Percentiles rank a stretch among this genome's conserved stretches.
Conservation (phyloP, 2,888 invertebrate genomes). For the Ormyrus thymus region DNA sequence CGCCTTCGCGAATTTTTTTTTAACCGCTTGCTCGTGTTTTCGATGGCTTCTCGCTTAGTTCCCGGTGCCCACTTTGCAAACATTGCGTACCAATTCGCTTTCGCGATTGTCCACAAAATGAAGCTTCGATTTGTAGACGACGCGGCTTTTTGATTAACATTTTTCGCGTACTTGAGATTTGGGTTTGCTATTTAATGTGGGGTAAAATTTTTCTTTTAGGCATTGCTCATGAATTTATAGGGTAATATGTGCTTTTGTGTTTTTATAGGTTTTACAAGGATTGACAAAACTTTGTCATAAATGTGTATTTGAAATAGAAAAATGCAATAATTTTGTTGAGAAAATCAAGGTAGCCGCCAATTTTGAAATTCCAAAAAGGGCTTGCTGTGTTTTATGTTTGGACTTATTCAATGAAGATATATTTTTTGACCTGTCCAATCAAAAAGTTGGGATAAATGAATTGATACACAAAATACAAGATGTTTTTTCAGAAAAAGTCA, state of each 20-base stretch:
- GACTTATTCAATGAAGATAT: conserved; percentile 57
- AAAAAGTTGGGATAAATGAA: conserved; percentile 59
- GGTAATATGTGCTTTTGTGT: background rate
- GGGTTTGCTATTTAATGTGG: background rate
- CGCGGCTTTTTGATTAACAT: background rate
- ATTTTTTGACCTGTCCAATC: conserved; percentile 64
- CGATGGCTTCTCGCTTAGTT: no score
- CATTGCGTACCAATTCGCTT: background rate
- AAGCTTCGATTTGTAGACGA: background rate
- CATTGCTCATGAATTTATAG: no score
- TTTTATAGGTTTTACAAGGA: conserved; percentile 56
- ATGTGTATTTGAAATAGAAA: conserved; percentile 70
- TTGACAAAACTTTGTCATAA: conserved; percentile 69
- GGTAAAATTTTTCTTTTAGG: no score
- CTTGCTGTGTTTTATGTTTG: conserved; percentile 60
- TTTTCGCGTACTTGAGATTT: background rate
- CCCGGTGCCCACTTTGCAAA: background rate
- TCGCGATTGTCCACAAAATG: background rate
- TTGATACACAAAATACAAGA: conserved; percentile 61
- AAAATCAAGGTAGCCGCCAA: conserved; percentile 60
- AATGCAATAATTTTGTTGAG: conserved; percentile 67
- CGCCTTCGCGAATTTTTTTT: no score
- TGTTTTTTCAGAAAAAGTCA: conserved; percentile 65
- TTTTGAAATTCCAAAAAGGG: background rate
- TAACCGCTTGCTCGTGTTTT: no score